These are phyloP conservation scores for Sminthurides aquaticus DNA, from an alignment of 2,888 invertebrate species.

Conservation along the genomic window DNA sequence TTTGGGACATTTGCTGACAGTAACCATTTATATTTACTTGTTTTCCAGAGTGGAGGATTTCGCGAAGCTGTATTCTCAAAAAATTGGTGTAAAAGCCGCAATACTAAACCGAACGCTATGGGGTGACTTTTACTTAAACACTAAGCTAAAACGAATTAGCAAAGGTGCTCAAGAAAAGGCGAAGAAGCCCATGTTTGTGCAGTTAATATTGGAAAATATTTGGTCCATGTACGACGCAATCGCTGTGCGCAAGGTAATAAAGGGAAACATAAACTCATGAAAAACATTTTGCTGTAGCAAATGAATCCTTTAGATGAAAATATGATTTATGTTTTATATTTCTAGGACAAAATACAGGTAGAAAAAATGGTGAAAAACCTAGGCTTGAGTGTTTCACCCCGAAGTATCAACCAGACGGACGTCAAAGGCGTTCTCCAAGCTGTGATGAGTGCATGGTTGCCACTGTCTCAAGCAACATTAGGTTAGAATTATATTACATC, in stretches of 20 bases:
- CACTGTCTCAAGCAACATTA: slow-evolving; percentile 72
- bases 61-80: slow-evolving; percentile 65
- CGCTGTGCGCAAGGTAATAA: slow-evolving; percentile 58
- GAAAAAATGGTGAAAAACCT: slow-evolving; percentile 65
- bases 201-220: slow-evolving; percentile 81
- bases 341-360: slow-evolving; percentile 62
- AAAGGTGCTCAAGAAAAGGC: slow-evolving; percentile 85
- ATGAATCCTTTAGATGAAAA: background rate
- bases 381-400: slow-evolving; percentile 63
- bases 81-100: slow-evolving; percentile 65
- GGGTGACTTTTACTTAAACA: slow-evolving; percentile 87
- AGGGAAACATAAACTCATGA: slow-evolving; percentile 7
- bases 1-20: too few species aligned
- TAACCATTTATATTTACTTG: background rate
- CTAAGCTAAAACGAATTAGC: slow-evolving; percentile 73
- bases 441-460: slow-evolving; percentile 81
- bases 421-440: slow-evolving; percentile 68
- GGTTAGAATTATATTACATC: slow-evolving; percentile 45
- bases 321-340: too few species aligned
- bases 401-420: slow-evolving; percentile 74
- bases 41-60: slow-evolving; percentile 66
- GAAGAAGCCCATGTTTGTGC: slow-evolving; percentile 86
- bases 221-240: slow-evolving; percentile 84
- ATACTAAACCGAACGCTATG: slow-evolving; percentile 74
- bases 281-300: too few species aligned